These are phyloP conservation scores for Dasysyrphus tricinctus DNA, from an alignment of 2,888 invertebrate genomes.

Conservation along the genomic window DNA sequence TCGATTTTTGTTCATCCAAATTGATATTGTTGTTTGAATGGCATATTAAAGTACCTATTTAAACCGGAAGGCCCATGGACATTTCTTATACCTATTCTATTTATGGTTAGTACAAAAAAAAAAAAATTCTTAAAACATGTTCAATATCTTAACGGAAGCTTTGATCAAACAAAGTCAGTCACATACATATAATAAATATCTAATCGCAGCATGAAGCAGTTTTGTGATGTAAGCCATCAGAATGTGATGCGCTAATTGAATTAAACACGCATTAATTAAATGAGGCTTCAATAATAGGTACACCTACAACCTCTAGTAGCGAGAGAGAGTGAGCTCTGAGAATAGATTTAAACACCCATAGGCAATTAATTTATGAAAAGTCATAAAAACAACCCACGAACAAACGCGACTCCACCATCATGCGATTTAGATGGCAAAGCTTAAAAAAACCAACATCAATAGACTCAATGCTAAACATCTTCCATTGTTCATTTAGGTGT, in stretches of 20 bases:
- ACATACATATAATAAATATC: not conserved
- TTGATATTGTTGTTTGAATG: too few species aligned
- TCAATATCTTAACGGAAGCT: not conserved
- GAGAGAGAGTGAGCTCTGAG: not conserved
- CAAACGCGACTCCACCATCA: not conserved
- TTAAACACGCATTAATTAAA: conserved; percentile 5
- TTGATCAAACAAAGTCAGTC: not conserved
- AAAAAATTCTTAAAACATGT: not conserved
- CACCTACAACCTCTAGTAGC: not conserved
- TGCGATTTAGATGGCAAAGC: not conserved
- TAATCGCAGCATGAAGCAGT: not conserved
- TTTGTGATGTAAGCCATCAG: conserved; percentile 2
- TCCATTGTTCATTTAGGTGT: not conserved
- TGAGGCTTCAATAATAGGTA: not conserved
- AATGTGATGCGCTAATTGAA: conserved; percentile 13
- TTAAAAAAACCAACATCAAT: not conserved
- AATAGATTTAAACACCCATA: conserved; percentile 1
- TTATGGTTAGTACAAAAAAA: not conserved
- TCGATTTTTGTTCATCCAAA: too few species aligned
- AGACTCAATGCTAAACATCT: conserved; percentile 11
- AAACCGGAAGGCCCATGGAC: too few species aligned
- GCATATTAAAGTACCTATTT: too few species aligned
- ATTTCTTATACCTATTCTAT: too few species aligned
- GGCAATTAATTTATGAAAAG: not conserved
- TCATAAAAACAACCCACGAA: conserved; percentile 5